Evolutionary conservation across 30 jellyfish, hydroid and myxozoan genomes (phyloP).

Genomic region (Phacellophora camtschatica): DNA sequence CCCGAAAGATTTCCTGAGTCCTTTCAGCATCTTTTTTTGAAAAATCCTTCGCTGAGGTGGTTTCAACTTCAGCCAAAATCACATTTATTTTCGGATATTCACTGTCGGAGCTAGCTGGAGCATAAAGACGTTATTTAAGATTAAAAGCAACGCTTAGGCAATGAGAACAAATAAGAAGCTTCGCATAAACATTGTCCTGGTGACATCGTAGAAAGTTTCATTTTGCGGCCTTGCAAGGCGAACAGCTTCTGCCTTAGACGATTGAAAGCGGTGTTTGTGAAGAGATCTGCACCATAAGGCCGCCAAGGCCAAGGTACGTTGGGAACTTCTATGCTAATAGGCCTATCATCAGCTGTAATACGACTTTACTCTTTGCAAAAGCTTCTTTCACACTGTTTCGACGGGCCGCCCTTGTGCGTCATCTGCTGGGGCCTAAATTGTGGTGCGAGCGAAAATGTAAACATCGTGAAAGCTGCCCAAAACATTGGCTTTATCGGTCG

Average conservation of each 20-base stretch:
- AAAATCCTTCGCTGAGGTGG: background rate
- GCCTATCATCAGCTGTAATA: slow-evolving; percentile 52
- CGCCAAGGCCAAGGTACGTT: slow-evolving; percentile 25
- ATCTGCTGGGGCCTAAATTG: too few relatives aligned
- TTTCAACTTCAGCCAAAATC: background rate
- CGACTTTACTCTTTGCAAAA: slow-evolving; percentile 1
- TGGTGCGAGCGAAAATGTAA: too few relatives aligned
- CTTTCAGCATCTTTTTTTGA: background rate
- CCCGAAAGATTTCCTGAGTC: background rate
- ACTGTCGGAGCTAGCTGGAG: slow-evolving; percentile 12
- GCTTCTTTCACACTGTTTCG: slow-evolving; percentile 37
- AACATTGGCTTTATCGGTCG: too few relatives aligned
- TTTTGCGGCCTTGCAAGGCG: slow-evolving; percentile 32
- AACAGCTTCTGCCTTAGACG: slow-evolving; percentile 21
- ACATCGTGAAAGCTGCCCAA: too few relatives aligned
- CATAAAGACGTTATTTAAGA: background rate
- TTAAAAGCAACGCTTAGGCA: background rate
- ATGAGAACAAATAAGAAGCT: slow-evolving; percentile 39
- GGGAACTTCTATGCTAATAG: slow-evolving; percentile 6
- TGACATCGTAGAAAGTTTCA: slow-evolving; percentile 21
- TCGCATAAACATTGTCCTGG: slow-evolving; percentile 12
- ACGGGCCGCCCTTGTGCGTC: slow-evolving; percentile 26
- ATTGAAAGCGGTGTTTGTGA: slow-evolving; percentile 50
- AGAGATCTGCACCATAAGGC: slow-evolving; percentile 44
- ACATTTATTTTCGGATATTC: background rate